Evolutionary conservation across 2,113 vertebrate species (phyloP), one percentile per base, ranked within the genome.

Genomic region (Pterocles burchelli): DNA sequence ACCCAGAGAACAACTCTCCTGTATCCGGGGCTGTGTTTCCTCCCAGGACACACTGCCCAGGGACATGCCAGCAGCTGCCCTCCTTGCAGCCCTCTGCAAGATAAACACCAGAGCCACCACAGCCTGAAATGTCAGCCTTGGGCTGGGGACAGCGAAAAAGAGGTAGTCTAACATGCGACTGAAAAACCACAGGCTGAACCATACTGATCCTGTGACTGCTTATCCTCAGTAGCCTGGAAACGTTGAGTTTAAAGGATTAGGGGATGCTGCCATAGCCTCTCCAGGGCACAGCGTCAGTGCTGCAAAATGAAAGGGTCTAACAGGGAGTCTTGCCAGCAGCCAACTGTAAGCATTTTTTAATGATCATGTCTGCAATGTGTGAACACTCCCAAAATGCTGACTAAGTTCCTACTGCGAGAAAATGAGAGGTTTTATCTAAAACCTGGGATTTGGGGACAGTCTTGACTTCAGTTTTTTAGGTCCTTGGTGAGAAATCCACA

Each of bases 241-340:
- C 33, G 33, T 9, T 84, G 75, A 66, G 10, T 86, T 93, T 82
- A 88, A 82, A 89, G 63, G 67, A 81, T 94, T 80, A 86, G 25
- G 38, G 26, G 55, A 25, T 80, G 43, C 38, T 95, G 75, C 54
- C 46, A 52, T 77, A 88, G 45, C 10, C 31, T 73, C 57, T 85
- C 12, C 54, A 57, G 74, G 62, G 52, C 36, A 52, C 45, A 57
- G 25, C 49, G 21, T 73, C 46, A 34, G 66, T 0, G 2, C 78
- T 88, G 46, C 54, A 66, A 94, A 91, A 89, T 76, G 68, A 95
- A 88, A 51, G 43, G 36, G 15, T 89, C 87, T 77, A 54, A 46
- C 13, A 68, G 14, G 14, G 71, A 91, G 8, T 70, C 38, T 89
- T 90, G 82, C 22, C 65, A 85, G 72, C 78, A 88, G 71, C 24